Evolutionary conservation across 2,797 vertebrate species (phyloP).

Genomic region (Trichosurus vulpecula): DNA sequence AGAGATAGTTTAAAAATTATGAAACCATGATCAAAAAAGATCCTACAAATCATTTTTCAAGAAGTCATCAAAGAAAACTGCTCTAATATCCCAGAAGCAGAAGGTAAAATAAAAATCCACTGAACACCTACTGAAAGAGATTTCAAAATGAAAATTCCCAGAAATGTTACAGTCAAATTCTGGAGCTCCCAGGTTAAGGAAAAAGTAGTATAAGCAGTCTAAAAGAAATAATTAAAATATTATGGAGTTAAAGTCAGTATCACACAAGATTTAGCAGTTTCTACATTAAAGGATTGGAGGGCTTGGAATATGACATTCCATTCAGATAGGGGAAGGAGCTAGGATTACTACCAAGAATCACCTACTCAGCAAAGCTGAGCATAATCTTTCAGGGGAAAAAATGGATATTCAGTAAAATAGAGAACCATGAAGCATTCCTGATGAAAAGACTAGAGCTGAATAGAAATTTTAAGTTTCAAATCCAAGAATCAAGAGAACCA

Average conservation of each 20-base stretch:
- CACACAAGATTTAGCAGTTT: background rate
- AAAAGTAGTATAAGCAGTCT: background rate
- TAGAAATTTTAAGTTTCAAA: background rate
- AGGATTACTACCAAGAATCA: background rate
- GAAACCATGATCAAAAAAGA: background rate
- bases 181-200: background rate
- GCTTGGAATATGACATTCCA: too few relatives aligned
- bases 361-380: background rate
- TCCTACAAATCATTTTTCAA: background rate
- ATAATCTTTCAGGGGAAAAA: background rate
- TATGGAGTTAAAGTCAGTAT: background rate
- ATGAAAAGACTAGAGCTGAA: background rate
- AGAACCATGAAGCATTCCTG: background rate
- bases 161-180: background rate
- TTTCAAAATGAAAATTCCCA: too few relatives aligned
- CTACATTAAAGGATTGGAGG: too few relatives aligned
- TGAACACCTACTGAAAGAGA: background rate
- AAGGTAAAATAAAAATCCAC: background rate
- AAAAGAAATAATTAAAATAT: background rate
- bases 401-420: background rate
- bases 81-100: background rate
- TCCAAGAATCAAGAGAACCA: background rate
- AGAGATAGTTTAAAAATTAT: background rate
- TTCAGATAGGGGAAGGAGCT: too few relatives aligned
- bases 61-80: background rate